Conservation (phyloP, 2,113 vertebrate species). For the Taxidea taxus region DNA sequence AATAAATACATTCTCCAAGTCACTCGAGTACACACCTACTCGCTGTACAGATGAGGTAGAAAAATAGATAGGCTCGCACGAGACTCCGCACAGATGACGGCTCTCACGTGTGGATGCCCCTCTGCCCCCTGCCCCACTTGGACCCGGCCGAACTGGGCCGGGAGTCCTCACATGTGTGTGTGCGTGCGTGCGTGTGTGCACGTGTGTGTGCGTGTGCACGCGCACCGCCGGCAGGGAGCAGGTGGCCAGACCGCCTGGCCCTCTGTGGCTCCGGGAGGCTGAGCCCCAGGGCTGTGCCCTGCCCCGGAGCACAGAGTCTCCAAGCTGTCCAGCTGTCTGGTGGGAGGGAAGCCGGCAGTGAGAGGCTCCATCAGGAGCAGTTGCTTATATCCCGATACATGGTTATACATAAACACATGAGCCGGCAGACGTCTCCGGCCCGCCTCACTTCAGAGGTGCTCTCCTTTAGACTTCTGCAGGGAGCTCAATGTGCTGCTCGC, state of each 20-base stretch:
- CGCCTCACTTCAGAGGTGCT: too few species aligned
- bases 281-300: neutral
- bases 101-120: slow-evolving; percentile 84
- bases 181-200: too few species aligned
- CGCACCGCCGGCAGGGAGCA: neutral
- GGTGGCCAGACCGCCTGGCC: slow-evolving; percentile 50
- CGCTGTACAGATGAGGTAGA: slow-evolving; percentile 99
- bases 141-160: neutral
- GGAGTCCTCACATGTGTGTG: neutral
- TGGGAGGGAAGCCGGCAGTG: neutral
- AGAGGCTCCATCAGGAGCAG: slow-evolving; percentile 51
- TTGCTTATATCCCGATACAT: slow-evolving; percentile 31
- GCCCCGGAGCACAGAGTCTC: too few species aligned
- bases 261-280: neutral
- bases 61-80: slow-evolving; percentile 96
- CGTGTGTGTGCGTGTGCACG: too few species aligned
- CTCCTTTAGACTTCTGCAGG: too few species aligned
- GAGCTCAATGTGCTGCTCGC: too few species aligned
- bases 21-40: slow-evolving; percentile 97
- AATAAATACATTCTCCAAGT: slow-evolving; percentile 99
- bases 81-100: slow-evolving; percentile 80
- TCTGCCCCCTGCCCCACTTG: slow-evolving; percentile 29
- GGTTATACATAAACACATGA: slow-evolving; percentile 67
- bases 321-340: too few species aligned
- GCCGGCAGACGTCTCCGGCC: slow-evolving; percentile 78